Base-by-base conservation (phyloP, 2,797 vertebrate genomes). In the Neosilurus hyrtlii region DNA sequence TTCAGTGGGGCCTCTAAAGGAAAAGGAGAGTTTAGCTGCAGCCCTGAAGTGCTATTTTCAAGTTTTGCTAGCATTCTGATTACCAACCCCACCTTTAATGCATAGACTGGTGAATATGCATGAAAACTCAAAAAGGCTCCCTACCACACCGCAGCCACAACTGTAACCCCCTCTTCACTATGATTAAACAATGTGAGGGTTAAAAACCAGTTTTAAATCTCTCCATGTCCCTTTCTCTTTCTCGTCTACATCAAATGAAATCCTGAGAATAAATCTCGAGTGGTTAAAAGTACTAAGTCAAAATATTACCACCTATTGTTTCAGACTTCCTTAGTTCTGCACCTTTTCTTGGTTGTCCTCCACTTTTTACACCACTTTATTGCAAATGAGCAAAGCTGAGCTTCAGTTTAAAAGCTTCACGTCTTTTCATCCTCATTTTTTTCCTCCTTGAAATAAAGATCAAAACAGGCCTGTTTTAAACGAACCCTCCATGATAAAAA, bases 401-500 rank as follows among this genome's bases (percentile, higher is more conserved):
- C 73, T 37, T 56, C 72, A 11, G 52, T 74, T 74, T 73, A 26
- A 22, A 37, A 68, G 35, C 66, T 26, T 5, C 11, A 18, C 52
- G 2, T 74, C 52, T 74, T 35, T 75, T 59, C 30, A 74, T 74
- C 72, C 54, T 74, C 11, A 14, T 43, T 24, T 24, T 15, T 43
- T 62, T 61, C 20, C 30, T 18, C 18, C 20, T 74, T 77, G 75
- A 62, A 63, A 77, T 49, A 77, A 62, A 63, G 57, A 76, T 76
- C 35, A 49, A 61, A 57, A 76, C 15, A 70, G 37, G 71, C 71
- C 54, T 37, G 72, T 57, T 22, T 75, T 43, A 62, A 77, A 62
- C 35, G 49, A 76, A 76, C 16, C 73, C 56, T 43, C 62, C 57
- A 63, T n/a, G 71, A 20, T 56, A 30, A 30, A 24, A 57, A 75